These are phyloP conservation scores for Xylophagus ater DNA, from an alignment of 2,888 invertebrate species.

Conservation along the genomic window DNA sequence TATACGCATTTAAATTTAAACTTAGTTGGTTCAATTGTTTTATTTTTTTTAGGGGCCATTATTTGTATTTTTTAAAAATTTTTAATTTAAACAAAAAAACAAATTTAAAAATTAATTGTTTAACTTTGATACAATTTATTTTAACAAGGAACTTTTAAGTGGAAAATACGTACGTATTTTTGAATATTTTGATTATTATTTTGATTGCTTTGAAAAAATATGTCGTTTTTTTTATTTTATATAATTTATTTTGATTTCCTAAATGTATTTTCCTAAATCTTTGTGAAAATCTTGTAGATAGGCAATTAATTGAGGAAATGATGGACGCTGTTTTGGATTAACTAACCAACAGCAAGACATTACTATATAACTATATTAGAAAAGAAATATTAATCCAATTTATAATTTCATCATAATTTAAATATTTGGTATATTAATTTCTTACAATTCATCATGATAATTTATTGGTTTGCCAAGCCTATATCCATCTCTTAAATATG, in stretches of 20 bases:
- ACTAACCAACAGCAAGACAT: constrained; percentile 60
- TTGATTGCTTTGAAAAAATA: neutral
- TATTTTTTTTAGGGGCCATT: too few species aligned
- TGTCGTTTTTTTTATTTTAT: constrained; percentile 3
- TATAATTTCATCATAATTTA: too few species aligned
- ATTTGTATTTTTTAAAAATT: too few species aligned
- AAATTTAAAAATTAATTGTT: too few species aligned
- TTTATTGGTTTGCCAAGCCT: constrained; percentile 91
- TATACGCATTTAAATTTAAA: too few species aligned
- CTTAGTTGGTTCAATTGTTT: too few species aligned
- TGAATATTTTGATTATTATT: too few species aligned
- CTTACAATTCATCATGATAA: constrained; percentile 96
- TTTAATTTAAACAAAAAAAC: too few species aligned
- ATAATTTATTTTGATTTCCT: constrained; percentile 19
- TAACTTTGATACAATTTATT: too few species aligned
- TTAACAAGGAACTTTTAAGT: too few species aligned
- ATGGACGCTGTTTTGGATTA: constrained; percentile 52
- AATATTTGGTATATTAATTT: constrained; percentile 22
- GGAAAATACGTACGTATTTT: too few species aligned
- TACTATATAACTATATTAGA: constrained; percentile 45
- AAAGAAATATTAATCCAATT: constrained; percentile 5
- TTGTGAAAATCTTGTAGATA: constrained; percentile 57
- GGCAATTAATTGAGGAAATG: constrained; percentile 51
- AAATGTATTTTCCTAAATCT: constrained; percentile 53
- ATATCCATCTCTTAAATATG: constrained; percentile 85